Evolutionary conservation across 1,140 invertebrate genomes (phyloP).

Genomic region (Nebria ingens): DNA sequence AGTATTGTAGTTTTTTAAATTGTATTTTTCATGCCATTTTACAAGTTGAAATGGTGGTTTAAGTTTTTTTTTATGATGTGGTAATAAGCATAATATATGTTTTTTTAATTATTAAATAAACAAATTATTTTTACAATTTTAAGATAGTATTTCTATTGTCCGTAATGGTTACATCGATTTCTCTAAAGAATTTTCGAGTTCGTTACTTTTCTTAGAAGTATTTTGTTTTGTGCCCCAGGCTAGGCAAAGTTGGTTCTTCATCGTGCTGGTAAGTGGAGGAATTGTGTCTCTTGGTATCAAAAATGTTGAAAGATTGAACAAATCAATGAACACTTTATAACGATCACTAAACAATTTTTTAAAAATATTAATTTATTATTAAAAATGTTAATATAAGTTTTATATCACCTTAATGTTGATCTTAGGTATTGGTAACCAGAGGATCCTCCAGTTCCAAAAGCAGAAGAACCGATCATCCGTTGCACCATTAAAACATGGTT

Average conservation of each 20-base stretch:
- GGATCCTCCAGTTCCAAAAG: slow-evolving; percentile 93
- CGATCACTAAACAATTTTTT: slow-evolving; percentile 62
- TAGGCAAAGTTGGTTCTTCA: slow-evolving; percentile 45
- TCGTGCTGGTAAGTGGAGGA: slow-evolving; percentile 4
- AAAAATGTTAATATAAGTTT: background rate
- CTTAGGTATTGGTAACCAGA: slow-evolving; percentile 97
- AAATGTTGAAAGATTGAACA: slow-evolving; percentile 96
- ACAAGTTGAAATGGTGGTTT: too few species aligned
- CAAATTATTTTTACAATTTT: background rate
- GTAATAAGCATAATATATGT: too few species aligned
- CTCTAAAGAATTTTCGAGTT: slow-evolving; percentile 6
- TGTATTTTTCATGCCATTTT: too few species aligned
- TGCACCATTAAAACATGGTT: slow-evolving; percentile 99
- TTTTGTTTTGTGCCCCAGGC: slow-evolving; percentile 22
- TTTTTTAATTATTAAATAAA: too few species aligned
- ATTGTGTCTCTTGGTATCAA: slow-evolving; percentile 57
- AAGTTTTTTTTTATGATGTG: too few species aligned
- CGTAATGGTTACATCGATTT: slow-evolving; percentile 5
- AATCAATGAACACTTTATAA: slow-evolving; percentile 96
- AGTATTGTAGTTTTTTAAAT: too few species aligned
- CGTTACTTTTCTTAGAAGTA: background rate
- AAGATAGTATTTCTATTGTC: background rate
- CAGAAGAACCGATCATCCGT: slow-evolving; percentile 95
- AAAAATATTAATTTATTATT: background rate
- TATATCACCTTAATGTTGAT: slow-evolving; percentile 85